Evolutionary conservation across 2,888 invertebrate genomes (phyloP), one percentile per base, ranked within the genome.

Genomic region (Thumatha senex): DNA sequence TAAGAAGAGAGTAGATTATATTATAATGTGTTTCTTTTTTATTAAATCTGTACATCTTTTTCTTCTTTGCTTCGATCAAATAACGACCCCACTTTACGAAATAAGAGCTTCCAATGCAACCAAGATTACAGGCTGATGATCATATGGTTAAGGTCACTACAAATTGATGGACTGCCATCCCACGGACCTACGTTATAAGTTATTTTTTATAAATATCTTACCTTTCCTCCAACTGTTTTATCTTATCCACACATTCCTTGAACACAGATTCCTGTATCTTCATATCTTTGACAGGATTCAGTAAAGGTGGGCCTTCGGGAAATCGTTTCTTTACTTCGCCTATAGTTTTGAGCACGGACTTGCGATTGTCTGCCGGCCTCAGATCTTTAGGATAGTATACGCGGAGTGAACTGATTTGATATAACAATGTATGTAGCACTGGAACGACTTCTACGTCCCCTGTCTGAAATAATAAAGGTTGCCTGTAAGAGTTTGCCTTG

Each of bases 251-350:
- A 49, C 98, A 93, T 38, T 95, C 94, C 61, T 95, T 93, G 71
- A 99, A 97, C 9, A 94, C 94, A 0, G 93, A 81, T 38, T 98
- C 97, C 51, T 95, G 95, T 50, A 99, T 99, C 74, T 96, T 96
- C 99, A 99, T 99, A 74, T 99, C 99, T 49, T 95, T 95, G 13
- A 99, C 93, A 0, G 99, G 99, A 88, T 99, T 97, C 2, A 99
- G 85, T 7, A 97, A 84, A 0, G 99, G 99, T 0, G 98, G 94
- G 0, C 97, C 97, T 39, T 96, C 94, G 0, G 96, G 95, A 80
- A 98, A 98, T 33, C 98, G 94, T 78, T 96, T 96, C 72, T 97
- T 95, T 0, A 98, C 98, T 87, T 98, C 97, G 54, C 94, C 94
- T 46, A 98, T 95, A 0, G 96, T 96, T 80, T 96, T 97, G 0